Evolutionary conservation across 2,797 vertebrate species (phyloP), one percentile per base, ranked within the genome.

Genomic region (Apogon hyalosoma): DNA sequence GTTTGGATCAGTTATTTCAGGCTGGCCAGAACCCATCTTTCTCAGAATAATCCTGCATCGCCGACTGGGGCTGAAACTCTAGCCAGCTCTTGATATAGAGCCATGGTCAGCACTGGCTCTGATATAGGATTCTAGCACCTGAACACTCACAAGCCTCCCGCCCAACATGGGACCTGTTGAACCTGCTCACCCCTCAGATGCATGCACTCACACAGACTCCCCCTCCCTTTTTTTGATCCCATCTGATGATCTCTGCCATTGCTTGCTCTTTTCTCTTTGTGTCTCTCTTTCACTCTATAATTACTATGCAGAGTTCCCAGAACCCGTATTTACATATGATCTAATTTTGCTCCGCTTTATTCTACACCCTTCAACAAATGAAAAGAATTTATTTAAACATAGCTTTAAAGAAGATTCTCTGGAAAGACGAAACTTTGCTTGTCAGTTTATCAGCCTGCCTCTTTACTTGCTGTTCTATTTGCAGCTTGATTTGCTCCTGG

Each of bases 111-210:
- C 87, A 84, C 80, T 88, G 88, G 88, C 86, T 88, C 85, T 73
- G 82, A 85, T 85, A 87, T 87, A 82, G 88, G 88, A 92, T 91
- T 92, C 83, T 92, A 90, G 80, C 89, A 92, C 92, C 92, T 92
- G 88, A 82, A 80, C 78, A 84, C 87, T 83, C 75, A 11, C 68
- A 49, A 77, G 85, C 80, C 83, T 84, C 80, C 82, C 40, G 59
- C 77, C 85, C 79, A 86, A 87, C 86, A 89, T 80, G 82, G 90
- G 88, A 90, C 89, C 82, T 74, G 79, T 56, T 94, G 92, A 95
- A 94, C 93, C 86, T 76, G 76, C 65, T 94, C 91, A 91, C 94
- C 87, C 82, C 54, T 24, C 59, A 63, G 75, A 77, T 73, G 72
- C 75, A 78, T 48, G 50, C 77, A 86, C 52, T 12, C 33, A 64